Percentiles rank a stretch among this genome's conserved stretches.
Conservation (phyloP, 2,113 vertebrate genomes). For the Cyanistes caeruleus region DNA sequence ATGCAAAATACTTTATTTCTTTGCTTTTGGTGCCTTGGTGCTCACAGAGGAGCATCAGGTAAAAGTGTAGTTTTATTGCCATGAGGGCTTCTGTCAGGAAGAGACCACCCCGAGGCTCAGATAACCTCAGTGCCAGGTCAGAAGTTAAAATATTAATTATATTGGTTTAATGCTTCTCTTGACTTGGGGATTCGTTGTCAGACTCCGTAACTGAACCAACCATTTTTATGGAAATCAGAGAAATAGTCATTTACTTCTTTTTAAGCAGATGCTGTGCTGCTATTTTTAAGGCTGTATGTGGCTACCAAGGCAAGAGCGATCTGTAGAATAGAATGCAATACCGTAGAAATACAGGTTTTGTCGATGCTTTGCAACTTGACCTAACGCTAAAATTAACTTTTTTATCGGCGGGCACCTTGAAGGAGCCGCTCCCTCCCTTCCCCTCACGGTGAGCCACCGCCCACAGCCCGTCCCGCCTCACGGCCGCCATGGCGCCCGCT, state of each 20-base stretch:
- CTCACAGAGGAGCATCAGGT: neutral
- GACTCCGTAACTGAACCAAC: neutral
- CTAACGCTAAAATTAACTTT: accelerated
- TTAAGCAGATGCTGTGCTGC: neutral
- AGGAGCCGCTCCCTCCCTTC: neutral
- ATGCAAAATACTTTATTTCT: neutral
- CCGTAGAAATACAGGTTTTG: too few species aligned
- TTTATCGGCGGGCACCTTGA: accelerated
- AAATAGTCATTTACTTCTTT: neutral
- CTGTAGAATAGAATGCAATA: neutral
- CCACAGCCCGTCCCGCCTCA: neutral
- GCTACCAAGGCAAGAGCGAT: too few species aligned
- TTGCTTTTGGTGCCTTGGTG: neutral
- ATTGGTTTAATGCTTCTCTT: neutral
- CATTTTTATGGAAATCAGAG: neutral
- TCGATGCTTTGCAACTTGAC: neutral
- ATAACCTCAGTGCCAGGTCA: neutral
- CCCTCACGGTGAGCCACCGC: neutral
- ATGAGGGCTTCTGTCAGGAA: neutral
- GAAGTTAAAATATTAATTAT: neutral
- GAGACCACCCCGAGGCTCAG: neutral
- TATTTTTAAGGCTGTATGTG: neutral
- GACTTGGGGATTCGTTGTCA: neutral
- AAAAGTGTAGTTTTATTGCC: neutral
- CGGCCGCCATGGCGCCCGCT: neutral